Conservation (phyloP, 2,888 invertebrate genomes). For the Pachycephus smyrnensis region DNA sequence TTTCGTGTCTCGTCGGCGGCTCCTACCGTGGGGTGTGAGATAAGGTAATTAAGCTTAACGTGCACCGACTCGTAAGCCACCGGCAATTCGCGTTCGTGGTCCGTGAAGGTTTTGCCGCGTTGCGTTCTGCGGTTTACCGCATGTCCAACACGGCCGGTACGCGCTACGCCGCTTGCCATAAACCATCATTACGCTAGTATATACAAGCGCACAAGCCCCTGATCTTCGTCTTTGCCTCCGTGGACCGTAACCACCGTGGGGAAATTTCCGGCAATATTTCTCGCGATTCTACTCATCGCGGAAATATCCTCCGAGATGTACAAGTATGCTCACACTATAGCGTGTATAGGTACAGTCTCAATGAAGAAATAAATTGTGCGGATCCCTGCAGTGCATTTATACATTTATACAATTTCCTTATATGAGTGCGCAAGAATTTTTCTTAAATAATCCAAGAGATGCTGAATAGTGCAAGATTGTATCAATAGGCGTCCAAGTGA, state of each 20-base stretch:
- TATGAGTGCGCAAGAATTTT: neutral
- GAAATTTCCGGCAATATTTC: conserved; percentile 58
- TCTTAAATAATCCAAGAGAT: neutral
- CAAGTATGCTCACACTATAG: neutral
- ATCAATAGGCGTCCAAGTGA: neutral
- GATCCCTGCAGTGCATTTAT: neutral
- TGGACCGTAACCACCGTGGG: conserved; percentile 49
- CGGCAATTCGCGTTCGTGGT: conserved; percentile 41
- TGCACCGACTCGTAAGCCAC: conserved; percentile 42
- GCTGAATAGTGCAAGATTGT: neutral
- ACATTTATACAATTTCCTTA: neutral
- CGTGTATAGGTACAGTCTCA: neutral
- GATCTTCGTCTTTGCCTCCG: conserved; percentile 33
- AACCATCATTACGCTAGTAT: conserved; percentile 61
- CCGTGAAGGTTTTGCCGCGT: conserved; percentile 52
- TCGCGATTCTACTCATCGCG: conserved; percentile 22
- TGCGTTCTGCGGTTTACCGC: conserved; percentile 65
- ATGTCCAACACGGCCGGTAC: conserved; percentile 63
- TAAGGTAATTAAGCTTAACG: conserved; percentile 58
- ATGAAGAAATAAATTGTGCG: neutral
- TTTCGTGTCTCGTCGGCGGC: neutral
- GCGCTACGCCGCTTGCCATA: conserved; percentile 48
- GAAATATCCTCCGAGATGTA: neutral
- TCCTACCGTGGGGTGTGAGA: conserved; percentile 28
- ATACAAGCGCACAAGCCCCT: conserved; percentile 48